Evolutionary conservation across 2,888 invertebrate species (phyloP).

Genomic region (Glaucopsyche alexis): DNA sequence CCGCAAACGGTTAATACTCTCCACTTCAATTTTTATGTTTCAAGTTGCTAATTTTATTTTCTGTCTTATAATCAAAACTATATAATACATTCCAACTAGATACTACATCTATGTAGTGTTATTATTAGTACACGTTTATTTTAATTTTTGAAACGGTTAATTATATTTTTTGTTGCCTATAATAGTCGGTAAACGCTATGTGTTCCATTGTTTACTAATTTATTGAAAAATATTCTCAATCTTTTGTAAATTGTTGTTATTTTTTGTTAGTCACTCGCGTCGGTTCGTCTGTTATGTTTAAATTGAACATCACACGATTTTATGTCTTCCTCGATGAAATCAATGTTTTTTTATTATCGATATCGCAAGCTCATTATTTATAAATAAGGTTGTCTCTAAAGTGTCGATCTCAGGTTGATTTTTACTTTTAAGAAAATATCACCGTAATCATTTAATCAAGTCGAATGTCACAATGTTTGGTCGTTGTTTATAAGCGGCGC

Average conservation of each 20-base stretch:
- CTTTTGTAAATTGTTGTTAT: constrained; percentile 27
- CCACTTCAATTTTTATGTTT: constrained; percentile 8
- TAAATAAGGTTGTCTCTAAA: constrained; percentile 71
- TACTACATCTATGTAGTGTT: not conserved
- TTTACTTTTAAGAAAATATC: constrained; percentile 75
- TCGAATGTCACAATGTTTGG: constrained; percentile 64
- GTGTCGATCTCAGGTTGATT: constrained; percentile 80
- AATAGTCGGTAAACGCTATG: not conserved
- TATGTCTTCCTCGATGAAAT: constrained; percentile 48
- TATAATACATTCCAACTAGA: not conserved
- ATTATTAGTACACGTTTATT: not conserved
- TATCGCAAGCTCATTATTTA: constrained; percentile 60
- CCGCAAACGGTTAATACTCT: constrained; percentile 9
- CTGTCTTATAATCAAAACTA: not conserved
- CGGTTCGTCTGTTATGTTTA: constrained; percentile 21
- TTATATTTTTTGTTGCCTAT: not conserved
- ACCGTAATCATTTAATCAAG: constrained; percentile 57
- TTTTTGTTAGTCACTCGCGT: constrained; percentile 30
- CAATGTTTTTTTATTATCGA: constrained; percentile 56
- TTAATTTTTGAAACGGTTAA: not conserved
- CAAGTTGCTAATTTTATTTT: not conserved
- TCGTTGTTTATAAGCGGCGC: constrained; percentile 50
- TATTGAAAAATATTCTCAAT: constrained; percentile 23
- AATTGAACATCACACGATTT: constrained; percentile 28
- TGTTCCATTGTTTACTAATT: constrained; percentile 19